Base-by-base conservation (phyloP, 2,113 vertebrate species). In the Cebidichthys violaceus region DNA sequence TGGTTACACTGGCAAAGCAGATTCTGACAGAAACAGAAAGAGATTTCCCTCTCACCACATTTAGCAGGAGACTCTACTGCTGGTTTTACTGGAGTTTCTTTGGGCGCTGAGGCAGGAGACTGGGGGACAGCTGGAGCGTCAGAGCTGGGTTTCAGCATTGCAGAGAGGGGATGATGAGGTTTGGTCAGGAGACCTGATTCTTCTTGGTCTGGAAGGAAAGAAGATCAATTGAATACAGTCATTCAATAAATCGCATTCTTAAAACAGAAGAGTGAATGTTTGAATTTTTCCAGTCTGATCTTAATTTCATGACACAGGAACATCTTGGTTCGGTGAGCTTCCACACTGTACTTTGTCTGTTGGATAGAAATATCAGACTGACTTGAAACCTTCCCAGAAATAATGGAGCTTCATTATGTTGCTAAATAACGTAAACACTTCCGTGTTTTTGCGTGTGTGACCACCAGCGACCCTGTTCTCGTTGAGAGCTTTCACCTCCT, bases 101-200 rank as follows among this genome's bases (percentile, higher is more conserved):
- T 79, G 37, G 43, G 22, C 3, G 11, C 45, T 0, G 67, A 54
- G 18, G 74, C 57, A 0, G 83, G 31, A 69, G 64, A n/a, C 50
- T 61, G 84, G 50, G 61, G 61, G 24, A 11, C 31, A 18, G 70
- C 33, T n/a, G 81, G 33, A 52, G 67, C 76, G 2, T 92, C 90
- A 0, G 71, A 39, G 79, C 29, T 76, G 52, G 55, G 1, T 65
- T 78, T 90, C 1, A 66, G 85, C 62, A 75, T 4, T 0, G 86
- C 86, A 22, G 86, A 83, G 47, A 89, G 79, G 15, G 84, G 86
- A 1, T 66, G 57, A 60, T 83, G 83, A 2, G 74, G 86, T 82
- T 81, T 82, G 45, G 47, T 54, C 43, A n/a, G 55, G 65, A 13
- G 62, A 35, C 20, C 57, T 1, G 77, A 27, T 9, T 62, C 76